A percentile compares a stretch with the other conserved stretches of the same genome.
phyloP scores from a whole-genome alignment of 2,113 vertebrate species.

The Acanthochromis polyacanthus region DNA sequence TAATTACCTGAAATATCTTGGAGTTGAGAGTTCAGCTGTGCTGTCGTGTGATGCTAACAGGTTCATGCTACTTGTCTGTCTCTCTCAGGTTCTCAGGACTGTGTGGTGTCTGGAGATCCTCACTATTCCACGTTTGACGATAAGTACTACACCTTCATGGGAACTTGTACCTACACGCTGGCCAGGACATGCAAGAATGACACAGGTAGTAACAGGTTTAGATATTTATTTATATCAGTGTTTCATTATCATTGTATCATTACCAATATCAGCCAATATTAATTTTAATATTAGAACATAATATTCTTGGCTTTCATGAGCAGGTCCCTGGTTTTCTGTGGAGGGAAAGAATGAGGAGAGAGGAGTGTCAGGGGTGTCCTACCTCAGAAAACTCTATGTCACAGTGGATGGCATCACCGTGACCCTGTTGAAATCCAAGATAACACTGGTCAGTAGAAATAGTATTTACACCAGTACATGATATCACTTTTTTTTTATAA shows the following conservation, averaged over 20 bases:
- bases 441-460: conserved; percentile 78
- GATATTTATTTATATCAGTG: not conserved
- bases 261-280: too few relatives aligned
- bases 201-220: conserved; percentile 68
- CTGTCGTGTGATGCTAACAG: too few relatives aligned
- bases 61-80: not conserved
- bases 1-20: too few relatives aligned
- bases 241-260: too few relatives aligned
- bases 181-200: conserved; percentile 81
- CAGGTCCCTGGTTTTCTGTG: conserved; percentile 87
- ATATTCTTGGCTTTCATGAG: not conserved
- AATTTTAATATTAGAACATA: too few relatives aligned
- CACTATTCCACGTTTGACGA: conserved; percentile 91
- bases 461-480: not conserved
- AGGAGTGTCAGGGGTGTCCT: conserved; percentile 79
- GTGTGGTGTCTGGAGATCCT: conserved; percentile 89
- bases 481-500: too few relatives aligned
- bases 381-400: conserved; percentile 83
- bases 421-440: conserved; percentile 83
- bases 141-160: conserved; percentile 88
- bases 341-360: conserved; percentile 85
- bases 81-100: conserved; percentile 81
- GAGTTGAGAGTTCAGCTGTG: too few relatives aligned
- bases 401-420: conserved; percentile 79
- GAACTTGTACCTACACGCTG: conserved; percentile 89